Base-by-base conservation (phyloP, 2,113 vertebrate species). In the Hippopotamus amphibius region DNA sequence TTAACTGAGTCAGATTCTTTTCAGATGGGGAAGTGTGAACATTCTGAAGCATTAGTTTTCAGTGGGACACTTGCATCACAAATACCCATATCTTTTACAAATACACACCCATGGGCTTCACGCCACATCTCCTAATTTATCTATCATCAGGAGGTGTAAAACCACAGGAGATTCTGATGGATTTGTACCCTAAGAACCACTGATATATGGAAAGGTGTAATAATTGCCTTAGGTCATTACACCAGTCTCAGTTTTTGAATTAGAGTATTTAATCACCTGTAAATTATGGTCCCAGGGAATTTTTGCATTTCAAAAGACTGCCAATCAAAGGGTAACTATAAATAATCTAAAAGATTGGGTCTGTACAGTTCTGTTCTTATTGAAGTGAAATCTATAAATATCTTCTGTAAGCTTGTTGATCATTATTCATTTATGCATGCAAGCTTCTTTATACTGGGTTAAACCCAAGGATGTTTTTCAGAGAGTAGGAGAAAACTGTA, bases 381-480 rank as follows among this genome's bases (percentile, higher is more conserved):
- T 55, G 43, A 93, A 84, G n/a, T 88, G 22, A 92, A 19, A 59
- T 66, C 82, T 90, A 3, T 74, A 79, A 83, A 57, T 87, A n/a
- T 74, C 53, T 94, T 91, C 69, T 33, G 43, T 83, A 26, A 93
- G 41, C 19, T 76, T 92, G 4, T 72, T 93, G 79, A 76, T 79
- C 50, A 55, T 88, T 90, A 50, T 48, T 95, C 69, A 71, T n/a
- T 72, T 71, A 28, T 53, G 28, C 26, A 84, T 57, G 12, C 53
- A 74, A 43, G 6, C 21, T 59, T 68, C 26, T 97, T 96, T 65
- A 50, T 61, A 77, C 41, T 95, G 22, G 12, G n/a, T 95, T 95
- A 92, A 97, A 81, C n/a, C 21, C 12, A 50, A 85, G 82, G 7
- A 26, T 90, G 37, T 86, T 95, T 95, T 94, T 83, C 85, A 92